Evolutionary conservation across 2,797 vertebrate species (phyloP).

Genomic region (Cottoperca gobio): DNA sequence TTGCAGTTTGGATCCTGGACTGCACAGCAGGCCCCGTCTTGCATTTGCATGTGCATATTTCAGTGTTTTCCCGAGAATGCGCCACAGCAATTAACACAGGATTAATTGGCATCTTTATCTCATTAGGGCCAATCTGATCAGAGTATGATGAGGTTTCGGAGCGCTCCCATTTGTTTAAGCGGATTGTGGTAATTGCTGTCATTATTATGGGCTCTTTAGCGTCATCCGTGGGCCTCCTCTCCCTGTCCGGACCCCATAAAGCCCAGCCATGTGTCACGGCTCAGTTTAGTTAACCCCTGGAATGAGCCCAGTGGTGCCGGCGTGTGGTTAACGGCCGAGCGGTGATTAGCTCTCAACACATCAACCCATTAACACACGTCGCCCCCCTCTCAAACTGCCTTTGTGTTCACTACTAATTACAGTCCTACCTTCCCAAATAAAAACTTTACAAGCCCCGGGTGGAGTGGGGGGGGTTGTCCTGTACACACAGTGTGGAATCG

Average conservation of each 20-base stretch:
- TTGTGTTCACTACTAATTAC: conserved; percentile 73
- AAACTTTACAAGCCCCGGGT: conserved; percentile 69
- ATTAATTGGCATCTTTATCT: conserved; percentile 99
- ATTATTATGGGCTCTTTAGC: conserved; percentile 98
- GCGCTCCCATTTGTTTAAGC: conserved; percentile 99
- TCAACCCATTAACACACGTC: conserved; percentile 76
- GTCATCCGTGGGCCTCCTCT: conserved; percentile 89
- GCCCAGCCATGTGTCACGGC: conserved; percentile 95
- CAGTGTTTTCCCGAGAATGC: conserved; percentile 94
- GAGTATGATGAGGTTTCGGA: conserved; percentile 98
- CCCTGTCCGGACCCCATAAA: conserved; percentile 88
- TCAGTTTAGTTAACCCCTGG: conserved; percentile 94
- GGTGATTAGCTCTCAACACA: conserved; percentile 80
- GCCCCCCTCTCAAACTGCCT: conserved; percentile 56
- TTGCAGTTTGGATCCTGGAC: conserved; percentile 66
- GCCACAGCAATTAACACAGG: conserved; percentile 98
- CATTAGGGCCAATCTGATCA: conserved; percentile 99
- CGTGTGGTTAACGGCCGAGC: conserved; percentile 74
- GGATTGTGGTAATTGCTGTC: conserved; percentile 99
- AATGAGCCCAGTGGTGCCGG: conserved; percentile 77
- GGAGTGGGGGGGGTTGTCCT: conserved; percentile 18
- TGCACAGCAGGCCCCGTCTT: conserved; percentile 90
- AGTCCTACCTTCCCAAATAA: conserved; percentile 68
- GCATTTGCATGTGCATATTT: conserved; percentile 96
- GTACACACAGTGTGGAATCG: conserved; percentile 37